Base-by-base conservation (phyloP, 1,140 invertebrate species). In the Papilio aristodemus region DNA sequence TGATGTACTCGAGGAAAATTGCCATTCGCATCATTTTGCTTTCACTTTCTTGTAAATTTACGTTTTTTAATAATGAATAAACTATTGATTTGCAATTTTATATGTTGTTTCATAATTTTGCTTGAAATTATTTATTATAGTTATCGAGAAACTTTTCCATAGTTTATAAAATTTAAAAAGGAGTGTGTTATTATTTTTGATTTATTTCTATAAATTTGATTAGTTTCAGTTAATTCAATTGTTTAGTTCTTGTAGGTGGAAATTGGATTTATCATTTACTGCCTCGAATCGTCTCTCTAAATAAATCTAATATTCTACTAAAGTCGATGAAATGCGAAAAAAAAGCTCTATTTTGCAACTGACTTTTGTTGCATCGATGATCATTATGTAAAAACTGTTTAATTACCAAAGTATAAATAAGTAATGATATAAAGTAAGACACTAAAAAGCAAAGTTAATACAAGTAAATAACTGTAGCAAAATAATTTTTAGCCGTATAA, bases 1-100 rank as follows among this genome's bases (percentile, higher is more conserved):
- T 46, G 63, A 32, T 64, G 62, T 43, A 62, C 14, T 39, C n/a
- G 41, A 66, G 27, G 63, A 66, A 66, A 66, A 66, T 37, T 10
- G 17, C 36, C 59, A 62, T 62, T 36, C 27, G 41, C 63, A 43
- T 46, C 22, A 66, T 66, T 66, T 32, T 38, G 43, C 63, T 66
- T 66, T 66, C 63, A 46, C 63, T 66, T 66, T 66, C 38, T 39
- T 62, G 14, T 62, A 19, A 38, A 19, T 62, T 62, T 22, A 37
- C 36, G 38, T 62, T 38, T 4, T 62, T 38, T 32, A 32, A 39
- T 39, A 41, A 41, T 41, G 19, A 39, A 64, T 54, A 54, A 54
- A 54, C 0, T 22, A 50, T 14, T 19, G 9, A 0, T 22, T 50
- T 2, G 6, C 27, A 6, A 32, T 32, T 19, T 50, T 50, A 8